Base-by-base conservation (phyloP, 2,888 invertebrate genomes). In the Athetis lepigone region DNA sequence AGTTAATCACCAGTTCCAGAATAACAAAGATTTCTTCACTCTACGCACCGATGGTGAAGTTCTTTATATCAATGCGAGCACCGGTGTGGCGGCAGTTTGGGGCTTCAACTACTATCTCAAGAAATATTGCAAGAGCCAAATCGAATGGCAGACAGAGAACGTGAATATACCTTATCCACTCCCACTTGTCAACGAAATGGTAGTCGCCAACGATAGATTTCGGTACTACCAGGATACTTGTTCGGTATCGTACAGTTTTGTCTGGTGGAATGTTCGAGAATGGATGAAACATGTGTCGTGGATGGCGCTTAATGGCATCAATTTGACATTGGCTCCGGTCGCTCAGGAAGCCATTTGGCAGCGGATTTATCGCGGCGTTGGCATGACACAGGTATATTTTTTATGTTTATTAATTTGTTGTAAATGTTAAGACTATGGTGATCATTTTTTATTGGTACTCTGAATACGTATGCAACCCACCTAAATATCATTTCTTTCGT, bases 191-290 rank as follows among this genome's bases (percentile, higher is more conserved):
- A 96, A 96, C 11, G 95, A 96, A 71, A 82, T 96, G 2, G 92
- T 97, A 0, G 92, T 92, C 7, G 96, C 97, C 7, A 96, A 96
- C 63, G 97, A 97, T 83, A 92, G 98, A 81, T 97, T 98, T 84
- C 96, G 98, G 4, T 99, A 98, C 89, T 98, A 99, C 87, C 98
- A 98, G 92, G 99, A 99, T 93, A 98, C 98, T 4, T 99, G 99
- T 89, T 99, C 99, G 0, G 96, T 96, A 63, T 97, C 97, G 27
- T 96, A 96, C 64, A 96, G 98, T 56, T 98, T 97, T 77, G 97
- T 97, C 0, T 99, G 99, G 99, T 99, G 99, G 98, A 92, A 96
- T 59, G 97, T 97, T 95, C 70, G 87, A 0, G 95, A 97, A 57
- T 99, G 99, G 99, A 96, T 97, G 78, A 91, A 95, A n/a, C 98